Evolutionary conservation across 2,113 vertebrate genomes (phyloP), one percentile per base, ranked within the genome.

Genomic region (Callipepla californica): DNA sequence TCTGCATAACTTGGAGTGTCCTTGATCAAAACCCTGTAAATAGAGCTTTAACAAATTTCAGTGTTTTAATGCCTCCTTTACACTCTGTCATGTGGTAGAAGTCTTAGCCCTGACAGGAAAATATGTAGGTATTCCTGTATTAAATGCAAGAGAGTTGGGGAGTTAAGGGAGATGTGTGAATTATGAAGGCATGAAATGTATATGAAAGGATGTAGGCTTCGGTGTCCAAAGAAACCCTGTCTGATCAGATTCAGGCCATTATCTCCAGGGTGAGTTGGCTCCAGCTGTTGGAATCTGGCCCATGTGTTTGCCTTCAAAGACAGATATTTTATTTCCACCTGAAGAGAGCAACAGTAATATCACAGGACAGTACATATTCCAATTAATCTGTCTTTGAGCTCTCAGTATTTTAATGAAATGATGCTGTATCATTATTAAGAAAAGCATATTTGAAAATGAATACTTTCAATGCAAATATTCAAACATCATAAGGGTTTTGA

Each of bases 301-400:
- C 26, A 51, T 34, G 15, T 59, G 55, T 36, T 48, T 83, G 15
- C 59, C 34, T 84, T 80, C 25, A 87, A 62, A 62, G 6, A 22
- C 28, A 66, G 13, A 4, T 86, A 18, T n/a, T 76, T 66, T 16
- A 38, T 61, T 42, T 36, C 19, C 20, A 17, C 5, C 23, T 15
- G 20, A 17, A 69, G 40, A 66, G 84, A 74, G 66, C 2, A 32
- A 11, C 28, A 70, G 6, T 32, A 47, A 5, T 9, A 28, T 34
- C 57, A 81, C 28, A 62, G 34, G n/a, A 73, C 63, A 65, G 23
- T n/a, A 36, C 9, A 19, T 55, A 42, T 23, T 12, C 32, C 25
- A n/a, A 26, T 4, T 2, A 78, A 48, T 5, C 4, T 34, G 36
- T 2, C 2, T 44, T 13, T 2, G 2, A 92, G 8, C 2, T 70